These are phyloP conservation scores for Trichonephila inaurata DNA, from an alignment of 1,140 invertebrate species.

Conservation along the genomic window DNA sequence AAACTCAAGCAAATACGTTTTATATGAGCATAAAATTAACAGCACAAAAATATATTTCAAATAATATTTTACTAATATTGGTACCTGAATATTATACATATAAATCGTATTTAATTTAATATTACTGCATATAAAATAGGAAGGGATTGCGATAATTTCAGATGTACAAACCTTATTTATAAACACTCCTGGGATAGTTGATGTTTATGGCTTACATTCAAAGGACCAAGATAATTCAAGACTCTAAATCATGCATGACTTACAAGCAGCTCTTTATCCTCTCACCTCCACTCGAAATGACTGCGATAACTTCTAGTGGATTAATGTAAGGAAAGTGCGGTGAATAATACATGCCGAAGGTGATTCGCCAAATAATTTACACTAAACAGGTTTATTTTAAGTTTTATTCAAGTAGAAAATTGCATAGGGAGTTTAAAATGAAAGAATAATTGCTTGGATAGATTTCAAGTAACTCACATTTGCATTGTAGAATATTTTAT, in stretches of 20 bases:
- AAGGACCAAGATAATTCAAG: background rate
- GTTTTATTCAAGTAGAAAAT: background rate
- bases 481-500: background rate
- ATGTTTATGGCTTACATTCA: background rate
- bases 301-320: conserved; percentile 7
- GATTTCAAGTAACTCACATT: background rate
- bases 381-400: conserved; percentile 16
- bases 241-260: conserved; percentile 17
- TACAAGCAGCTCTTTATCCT: conserved; percentile 21
- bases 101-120: too few relatives aligned
- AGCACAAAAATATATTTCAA: too few relatives aligned
- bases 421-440: background rate
- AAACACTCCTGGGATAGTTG: background rate
- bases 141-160: too few relatives aligned
- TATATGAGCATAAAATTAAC: too few relatives aligned
- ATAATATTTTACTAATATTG: too few relatives aligned
- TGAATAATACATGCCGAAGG: conserved; percentile 10
- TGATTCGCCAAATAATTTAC: conserved; percentile 16
- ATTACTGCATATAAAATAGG: too few relatives aligned
- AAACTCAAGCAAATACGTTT: too few relatives aligned
- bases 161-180: background rate
- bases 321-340: background rate
- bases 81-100: too few relatives aligned
- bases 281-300: background rate
- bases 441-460: background rate